Evolutionary conservation across 2,797 vertebrate species (phyloP), one percentile per base, ranked within the genome.

Genomic region (Todus mexicanus): DNA sequence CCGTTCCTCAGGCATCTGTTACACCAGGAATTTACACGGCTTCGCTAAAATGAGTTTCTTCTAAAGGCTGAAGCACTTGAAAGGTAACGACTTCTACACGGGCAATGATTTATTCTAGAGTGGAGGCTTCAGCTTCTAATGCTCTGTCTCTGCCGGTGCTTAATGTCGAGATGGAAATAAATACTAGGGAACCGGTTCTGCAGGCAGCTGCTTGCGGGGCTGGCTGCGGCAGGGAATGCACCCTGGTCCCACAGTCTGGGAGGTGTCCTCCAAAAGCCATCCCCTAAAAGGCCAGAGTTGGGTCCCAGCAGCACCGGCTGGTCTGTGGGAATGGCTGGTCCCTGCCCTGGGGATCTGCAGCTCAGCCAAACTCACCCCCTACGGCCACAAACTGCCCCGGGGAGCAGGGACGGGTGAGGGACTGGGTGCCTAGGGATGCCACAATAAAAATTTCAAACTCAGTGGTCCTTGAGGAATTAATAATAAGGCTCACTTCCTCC

Each of bases 401-500:
- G 61, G 17, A 53, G 31, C 4, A 13, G 5, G 57, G 12, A 17
- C 7, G 25, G 37, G 21, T 1, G 3, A 60, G n/a, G 45, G 66
- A 40, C 15, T 38, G 4, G 50, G 5, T 1, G 4, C 26, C 19
- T 8, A 1, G 1, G 81, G 60, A 64, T 12, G 56, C 78, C 2
- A 3, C 82, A 19, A 6, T 38, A 1, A 7, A 47, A 14, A 11
- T 4, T 33, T 75, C 85, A 29, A 69, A 91, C 70, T 33, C 47
- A 0, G 22, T 0, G 18, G 29, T 85, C 91, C 96, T 88, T 8
- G 37, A 90, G 75, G 90, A 88, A 88, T 91, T 91, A 37, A 89
- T 92, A 84, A 72, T 50, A 87, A 90, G 93, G 93, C 78, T 94
- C 89, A 87, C 87, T 94, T 96, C 87, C 91, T 84, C 86, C 81